Base-by-base conservation (phyloP, 2,888 invertebrate genomes). In the Coleophora flavipennella region DNA sequence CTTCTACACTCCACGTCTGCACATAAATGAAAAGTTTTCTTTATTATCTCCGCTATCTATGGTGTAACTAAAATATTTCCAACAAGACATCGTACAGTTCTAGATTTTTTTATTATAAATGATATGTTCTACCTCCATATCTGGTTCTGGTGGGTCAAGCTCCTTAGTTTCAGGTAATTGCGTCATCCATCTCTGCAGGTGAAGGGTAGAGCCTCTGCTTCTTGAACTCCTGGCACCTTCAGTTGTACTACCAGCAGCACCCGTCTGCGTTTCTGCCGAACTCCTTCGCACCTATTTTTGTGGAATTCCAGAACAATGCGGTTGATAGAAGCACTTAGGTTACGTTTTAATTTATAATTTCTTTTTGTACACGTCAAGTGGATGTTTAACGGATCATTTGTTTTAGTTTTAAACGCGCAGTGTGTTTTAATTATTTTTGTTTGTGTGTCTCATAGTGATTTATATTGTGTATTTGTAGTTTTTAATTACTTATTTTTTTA, bases 101-200 rank as follows among this genome's bases (percentile, higher is more conserved):
- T n/a, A n/a, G n/a, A n/a, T n/a, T n/a, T n/a, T n/a, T n/a, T n/a
- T n/a, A n/a, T n/a, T n/a, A n/a, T n/a, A n/a, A n/a, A 20, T 20
- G 3, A 20, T 20, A 29, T 10, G 10, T 10, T 11, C 36, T 53
- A 84, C 86, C 75, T 89, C 89, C 61, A 87, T 84, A 35, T 87
- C 84, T 2, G 86, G 76, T 61, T 89, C 88, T 10, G 79, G 79
- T 13, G 79, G 79, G 43, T 84, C 84, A 53, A 83, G 48, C 39
- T 84, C 84, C 48, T 88, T 87, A 35, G 87, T 81, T 48, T 91
- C 91, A 36, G 92, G 85, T 44, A 92, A 88, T 3, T 91, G 90
- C 42, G 91, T 91, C 91, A 93, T 92, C 93, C 93, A 93, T 57
- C 91, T 89, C 48, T 92, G 92, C 49, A 93, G 76, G 55, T 92